phyloP scores from a whole-genome alignment of 2,888 invertebrate genomes.

The Drosophila longiperda region DNA sequence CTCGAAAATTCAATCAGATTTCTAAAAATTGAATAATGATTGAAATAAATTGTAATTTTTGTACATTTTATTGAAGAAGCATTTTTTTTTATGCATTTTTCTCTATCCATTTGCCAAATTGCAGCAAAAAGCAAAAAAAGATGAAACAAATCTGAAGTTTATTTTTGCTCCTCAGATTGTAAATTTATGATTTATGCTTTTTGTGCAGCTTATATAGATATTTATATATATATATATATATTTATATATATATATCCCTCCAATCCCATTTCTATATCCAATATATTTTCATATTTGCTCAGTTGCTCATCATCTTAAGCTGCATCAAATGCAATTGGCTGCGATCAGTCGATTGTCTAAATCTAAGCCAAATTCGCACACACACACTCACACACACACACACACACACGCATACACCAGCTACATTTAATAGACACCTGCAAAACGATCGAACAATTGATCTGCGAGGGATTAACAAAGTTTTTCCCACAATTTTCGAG shows the following conservation, averaged over 20 bases:
- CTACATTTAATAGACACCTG: conserved; percentile 54
- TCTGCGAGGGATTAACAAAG: conserved; percentile 68
- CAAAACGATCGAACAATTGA: conserved; percentile 68
- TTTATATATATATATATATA: not conserved
- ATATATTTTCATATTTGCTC: conserved; percentile 16
- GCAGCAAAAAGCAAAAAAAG: not conserved
- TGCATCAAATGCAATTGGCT: conserved; percentile 32
- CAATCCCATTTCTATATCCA: conserved; percentile 12
- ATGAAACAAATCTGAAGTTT: too few relatives aligned
- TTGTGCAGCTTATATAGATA: not conserved
- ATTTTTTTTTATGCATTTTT: too few relatives aligned
- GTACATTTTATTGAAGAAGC: not conserved
- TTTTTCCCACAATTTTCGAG: conserved; percentile 76
- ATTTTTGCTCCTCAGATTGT: not conserved
- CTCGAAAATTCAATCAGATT: not conserved
- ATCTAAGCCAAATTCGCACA: conserved; percentile 30
- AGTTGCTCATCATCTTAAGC: conserved; percentile 2
- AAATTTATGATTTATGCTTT: not conserved
- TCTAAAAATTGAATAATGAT: not conserved
- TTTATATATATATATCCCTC: not conserved
- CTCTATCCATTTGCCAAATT: not conserved
- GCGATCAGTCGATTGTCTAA: conserved; percentile 38
- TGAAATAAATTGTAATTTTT: not conserved
- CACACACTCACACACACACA: conserved; percentile 3
- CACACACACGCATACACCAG: conserved; percentile 1